Percentiles rank a stretch among this genome's conserved stretches.
Conservation (phyloP, 2,888 invertebrate genomes). For the Cyrtodaria siliqua region DNA sequence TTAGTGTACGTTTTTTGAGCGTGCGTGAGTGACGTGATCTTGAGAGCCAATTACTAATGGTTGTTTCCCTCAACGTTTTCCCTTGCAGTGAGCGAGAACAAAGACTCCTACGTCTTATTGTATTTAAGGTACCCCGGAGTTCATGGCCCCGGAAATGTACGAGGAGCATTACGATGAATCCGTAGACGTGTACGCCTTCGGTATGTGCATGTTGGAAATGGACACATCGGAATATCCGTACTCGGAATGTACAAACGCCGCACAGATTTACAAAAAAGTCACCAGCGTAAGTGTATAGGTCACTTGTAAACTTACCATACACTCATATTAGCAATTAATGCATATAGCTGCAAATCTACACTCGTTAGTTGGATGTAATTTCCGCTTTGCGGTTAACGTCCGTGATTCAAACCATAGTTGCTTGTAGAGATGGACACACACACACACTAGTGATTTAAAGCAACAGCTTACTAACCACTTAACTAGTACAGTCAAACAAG, state of each 20-base stretch:
- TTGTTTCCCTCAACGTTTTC: slow-evolving; percentile 53
- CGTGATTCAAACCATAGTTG: too few species aligned
- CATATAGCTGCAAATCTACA: too few species aligned
- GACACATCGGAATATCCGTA: slow-evolving; percentile 99
- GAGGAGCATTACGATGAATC: slow-evolving; percentile 99
- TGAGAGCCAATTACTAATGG: slow-evolving; percentile 34
- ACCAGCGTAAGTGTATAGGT: slow-evolving; percentile 92
- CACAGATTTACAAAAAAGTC: slow-evolving; percentile 99
- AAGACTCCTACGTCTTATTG: slow-evolving; percentile 71
- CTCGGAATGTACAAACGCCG: slow-evolving; percentile 98
- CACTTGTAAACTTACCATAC: too few species aligned
- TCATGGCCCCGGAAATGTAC: slow-evolving; percentile 99
- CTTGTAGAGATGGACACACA: too few species aligned
- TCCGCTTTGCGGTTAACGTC: too few species aligned
- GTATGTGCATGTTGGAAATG: slow-evolving; percentile 99
- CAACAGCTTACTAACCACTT: too few species aligned
- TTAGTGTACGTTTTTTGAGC: background rate
- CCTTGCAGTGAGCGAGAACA: slow-evolving; percentile 63
- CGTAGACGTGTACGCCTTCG: slow-evolving; percentile 99
- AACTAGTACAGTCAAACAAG: too few species aligned
- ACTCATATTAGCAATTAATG: too few species aligned
- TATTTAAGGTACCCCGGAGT: slow-evolving; percentile 93
- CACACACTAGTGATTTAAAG: too few species aligned
- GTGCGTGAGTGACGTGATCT: slow-evolving; percentile 1
- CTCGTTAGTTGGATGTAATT: too few species aligned